Evolutionary conservation across 2,113 vertebrate genomes (phyloP), one percentile per base, ranked within the genome.

Genomic region (Syrmaticus mikado): DNA sequence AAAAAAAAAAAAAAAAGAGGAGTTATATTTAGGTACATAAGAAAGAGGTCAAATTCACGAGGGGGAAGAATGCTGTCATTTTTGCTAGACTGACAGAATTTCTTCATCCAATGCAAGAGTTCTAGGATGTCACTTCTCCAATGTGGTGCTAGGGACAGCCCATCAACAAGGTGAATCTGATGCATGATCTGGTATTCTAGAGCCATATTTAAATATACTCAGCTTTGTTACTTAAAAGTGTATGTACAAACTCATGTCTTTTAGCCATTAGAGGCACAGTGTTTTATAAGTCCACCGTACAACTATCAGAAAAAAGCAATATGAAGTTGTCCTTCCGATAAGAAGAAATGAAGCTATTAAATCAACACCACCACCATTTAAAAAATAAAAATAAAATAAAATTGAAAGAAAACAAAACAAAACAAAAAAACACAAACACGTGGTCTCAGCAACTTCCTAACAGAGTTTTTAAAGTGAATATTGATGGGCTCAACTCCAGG

Each of bases 11-110:
- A 15, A 15, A 41, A 38, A 38, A 38, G 67, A 61, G 9, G 12
- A 94, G 72, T 74, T 93, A 71, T 88, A 91, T 93, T 91, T 91
- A 65, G 87, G 85, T 85, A 74, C 55, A 62, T 50, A 85, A 50
- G 79, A 94, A 91, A 81, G 72, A 85, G 90, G 94, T 93, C 87
- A 93, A 22, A 80, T 80, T 90, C 79, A 89, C 68, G 53, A 87
- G 8, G 28, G 13, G 53, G 55, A 32, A 76, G 76, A 87, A 82
- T 62, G n/a, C 27, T 85, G 79, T 45, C 19, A n/a, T 80, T 96
- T 90, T 87, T 64, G 64, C 24, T 67, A 60, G 12, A 28, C 76
- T 80, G n/a, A 62, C 27, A 92, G 32, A 92, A 86, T 84, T 52
- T 82, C 25, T 78, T 82, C 62, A 75, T 8, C 25, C 22, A 38